Evolutionary conservation across 2,888 invertebrate species (phyloP).

Genomic region (Pseudoips prasinana): DNA sequence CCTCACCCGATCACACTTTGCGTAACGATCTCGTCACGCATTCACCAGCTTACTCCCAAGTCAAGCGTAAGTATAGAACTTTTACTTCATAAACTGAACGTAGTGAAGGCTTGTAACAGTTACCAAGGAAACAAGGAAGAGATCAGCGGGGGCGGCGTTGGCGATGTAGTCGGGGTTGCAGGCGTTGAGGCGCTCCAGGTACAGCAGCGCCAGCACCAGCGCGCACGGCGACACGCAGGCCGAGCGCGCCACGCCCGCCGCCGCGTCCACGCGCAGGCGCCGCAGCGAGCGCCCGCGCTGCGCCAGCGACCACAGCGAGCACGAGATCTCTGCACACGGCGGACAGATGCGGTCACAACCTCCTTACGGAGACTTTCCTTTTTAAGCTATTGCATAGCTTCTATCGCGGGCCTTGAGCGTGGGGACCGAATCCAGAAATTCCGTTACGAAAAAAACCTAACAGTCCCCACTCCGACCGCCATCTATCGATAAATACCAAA

Average conservation of each 20-base stretch:
- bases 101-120: too few species aligned
- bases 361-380: neutral
- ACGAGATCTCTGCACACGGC: conserved; percentile 89
- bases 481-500: too few species aligned
- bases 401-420: too few species aligned
- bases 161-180: conserved; percentile 92
- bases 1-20: too few species aligned
- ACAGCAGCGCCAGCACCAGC: conserved; percentile 94
- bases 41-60: too few species aligned
- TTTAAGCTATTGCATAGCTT: too few species aligned
- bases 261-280: conserved; percentile 88
- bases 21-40: too few species aligned
- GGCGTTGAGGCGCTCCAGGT: conserved; percentile 93
- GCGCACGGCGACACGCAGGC: conserved; percentile 96
- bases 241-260: conserved; percentile 88
- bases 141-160: conserved; percentile 92
- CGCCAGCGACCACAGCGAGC: conserved; percentile 90
- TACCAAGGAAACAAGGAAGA: conserved; percentile 97
- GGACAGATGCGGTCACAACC: neutral
- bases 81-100: too few species aligned
- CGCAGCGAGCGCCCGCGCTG: conserved; percentile 89
- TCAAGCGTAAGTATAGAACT: too few species aligned
- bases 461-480: too few species aligned
- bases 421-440: too few species aligned
- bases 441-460: too few species aligned